Conservation (phyloP, 2,797 vertebrate genomes). For the Thunnus albacares region DNA sequence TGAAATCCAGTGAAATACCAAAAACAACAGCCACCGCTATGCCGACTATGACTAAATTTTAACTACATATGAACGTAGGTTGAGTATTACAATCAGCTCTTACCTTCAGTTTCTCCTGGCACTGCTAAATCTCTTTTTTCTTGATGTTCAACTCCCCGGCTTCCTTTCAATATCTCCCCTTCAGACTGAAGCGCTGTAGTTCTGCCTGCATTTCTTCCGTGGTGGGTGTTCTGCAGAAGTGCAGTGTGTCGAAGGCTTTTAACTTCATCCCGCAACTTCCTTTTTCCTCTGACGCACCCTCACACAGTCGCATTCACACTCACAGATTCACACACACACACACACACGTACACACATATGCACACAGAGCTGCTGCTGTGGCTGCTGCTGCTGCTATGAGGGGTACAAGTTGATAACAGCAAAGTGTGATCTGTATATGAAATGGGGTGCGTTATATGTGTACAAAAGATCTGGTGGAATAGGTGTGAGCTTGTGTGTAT, state of each 20-base stretch:
- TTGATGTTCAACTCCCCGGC: conserved; percentile 43
- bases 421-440: conserved; percentile 28
- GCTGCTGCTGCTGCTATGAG: conserved; percentile 28
- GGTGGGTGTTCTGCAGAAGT: conserved; percentile 85
- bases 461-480: conserved; percentile 1
- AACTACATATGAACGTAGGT: neutral
- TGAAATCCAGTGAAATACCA: neutral
- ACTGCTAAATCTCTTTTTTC: conserved; percentile 30
- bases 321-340: conserved; percentile 31
- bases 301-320: conserved; percentile 46
- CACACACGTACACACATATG: conserved; percentile 38
- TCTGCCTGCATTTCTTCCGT: conserved; percentile 76
- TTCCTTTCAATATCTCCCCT: conserved; percentile 62
- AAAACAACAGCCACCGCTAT: neutral
- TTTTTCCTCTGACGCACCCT: conserved; percentile 83
- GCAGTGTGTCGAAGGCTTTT: conserved; percentile 81
- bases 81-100: conserved; percentile 22
- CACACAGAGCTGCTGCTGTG: neutral
- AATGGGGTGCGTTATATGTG: conserved; percentile 1
- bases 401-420: conserved; percentile 32
- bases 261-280: conserved; percentile 86
- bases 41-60: neutral
- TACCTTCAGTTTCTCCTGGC: conserved; percentile 57
- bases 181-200: conserved; percentile 52
- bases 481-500: neutral